Base-by-base conservation (phyloP, 2,797 vertebrate species). In the Sciaenops ocellatus region DNA sequence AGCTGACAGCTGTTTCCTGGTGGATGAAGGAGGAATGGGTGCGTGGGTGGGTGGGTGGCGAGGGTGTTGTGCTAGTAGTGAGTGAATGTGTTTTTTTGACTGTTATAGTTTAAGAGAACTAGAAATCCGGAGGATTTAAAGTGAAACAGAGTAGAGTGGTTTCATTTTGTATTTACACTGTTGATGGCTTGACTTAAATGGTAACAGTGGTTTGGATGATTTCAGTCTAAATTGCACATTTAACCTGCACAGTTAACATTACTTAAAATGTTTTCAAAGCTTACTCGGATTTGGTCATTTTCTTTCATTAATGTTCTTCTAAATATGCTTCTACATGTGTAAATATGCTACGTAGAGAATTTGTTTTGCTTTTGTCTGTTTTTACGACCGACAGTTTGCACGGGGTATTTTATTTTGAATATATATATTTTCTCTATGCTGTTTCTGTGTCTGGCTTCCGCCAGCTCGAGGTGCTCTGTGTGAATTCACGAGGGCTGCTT, bases 1-100 rank as follows among this genome's bases (percentile, higher is more conserved):
- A 96, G 93, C 94, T n/a, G 88, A 94, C 95, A 94, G 90, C 93
- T 11, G 74, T 95, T 98, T 98, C 96, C 96, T 96, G 87, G 83
- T 89, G 87, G 82, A 88, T 90, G 90, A 75, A 83, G 89, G 86
- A 90, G 90, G 86, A 85, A 85, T 87, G 86, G 87, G 67, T 86
- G 88, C 51, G 85, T 87, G 87, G 82, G 90, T 81, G 84, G 34
- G 46, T 73, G 59, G 54, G 50, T 78, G 57, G 65, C 69, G 71
- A 50, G 74, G 54, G 55, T 67, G 72, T 76, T 61, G 59, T 76
- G 69, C 51, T 76, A 18, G 76, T 63, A 66, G 55, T 74, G 55
- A 76, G 73, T 78, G 75, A 81, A 69, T 73, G 65, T 52, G 61
- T 52, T 64, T 78, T 78, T 82, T 69, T 67, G 50, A 59, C 79